Conservation (phyloP, 2,113 vertebrate genomes). For the Chascanopsetta lugubris region DNA sequence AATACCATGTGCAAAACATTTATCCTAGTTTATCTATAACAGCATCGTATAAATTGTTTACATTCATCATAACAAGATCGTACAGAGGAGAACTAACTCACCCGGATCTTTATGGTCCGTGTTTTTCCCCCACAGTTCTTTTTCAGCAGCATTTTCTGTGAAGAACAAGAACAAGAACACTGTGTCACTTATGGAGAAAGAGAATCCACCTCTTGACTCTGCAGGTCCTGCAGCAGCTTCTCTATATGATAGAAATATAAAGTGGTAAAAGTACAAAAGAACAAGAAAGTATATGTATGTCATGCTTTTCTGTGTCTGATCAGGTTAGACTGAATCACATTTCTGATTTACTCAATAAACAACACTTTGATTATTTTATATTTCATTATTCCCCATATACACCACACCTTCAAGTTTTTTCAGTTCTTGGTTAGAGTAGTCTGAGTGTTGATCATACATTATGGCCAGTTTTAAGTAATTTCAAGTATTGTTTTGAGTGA, state of each 20-base stretch:
- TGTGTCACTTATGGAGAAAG: constrained; percentile 16
- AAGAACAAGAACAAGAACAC: constrained; percentile 69
- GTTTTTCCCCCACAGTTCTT: constrained; percentile 89
- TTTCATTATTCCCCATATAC: too few relatives aligned
- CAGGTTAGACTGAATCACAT: too few relatives aligned
- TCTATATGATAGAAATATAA: not conserved
- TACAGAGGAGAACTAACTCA: constrained; percentile 69
- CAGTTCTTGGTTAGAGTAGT: too few relatives aligned
- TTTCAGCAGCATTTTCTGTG: constrained; percentile 92
- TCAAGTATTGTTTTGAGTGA: too few relatives aligned
- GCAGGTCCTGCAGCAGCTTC: not conserved
- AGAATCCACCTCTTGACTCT: not conserved
- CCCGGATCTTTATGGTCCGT: constrained; percentile 88
- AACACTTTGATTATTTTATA: not conserved
- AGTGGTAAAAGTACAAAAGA: not conserved
- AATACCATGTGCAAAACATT: constrained; percentile 15
- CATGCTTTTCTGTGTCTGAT: not conserved
- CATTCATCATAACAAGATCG: not conserved
- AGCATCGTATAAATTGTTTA: not conserved
- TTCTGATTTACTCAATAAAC: not conserved
- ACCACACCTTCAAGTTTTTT: too few relatives aligned
- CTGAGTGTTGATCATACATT: too few relatives aligned
- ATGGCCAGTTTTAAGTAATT: too few relatives aligned
- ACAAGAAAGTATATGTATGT: not conserved
- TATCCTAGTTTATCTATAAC: not conserved